These are phyloP conservation scores for Mercenaria mercenaria DNA, from an alignment of 1,140 invertebrate genomes.

Conservation along the genomic window DNA sequence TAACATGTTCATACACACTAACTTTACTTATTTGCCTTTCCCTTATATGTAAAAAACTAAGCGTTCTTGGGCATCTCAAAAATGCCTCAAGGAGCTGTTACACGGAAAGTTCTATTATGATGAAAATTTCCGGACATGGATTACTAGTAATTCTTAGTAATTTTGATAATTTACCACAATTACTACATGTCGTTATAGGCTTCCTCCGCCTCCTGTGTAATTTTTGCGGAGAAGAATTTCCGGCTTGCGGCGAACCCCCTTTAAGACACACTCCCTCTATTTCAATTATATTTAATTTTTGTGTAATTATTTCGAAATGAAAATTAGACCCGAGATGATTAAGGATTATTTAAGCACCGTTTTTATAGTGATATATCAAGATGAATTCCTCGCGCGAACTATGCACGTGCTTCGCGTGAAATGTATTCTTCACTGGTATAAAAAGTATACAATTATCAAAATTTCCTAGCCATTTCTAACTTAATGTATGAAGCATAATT, in stretches of 20 bases:
- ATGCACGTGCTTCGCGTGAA: background rate
- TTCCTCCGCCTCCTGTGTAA: background rate
- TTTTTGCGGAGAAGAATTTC: constrained; percentile 44
- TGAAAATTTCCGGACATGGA: background rate
- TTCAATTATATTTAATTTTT: constrained; percentile 39
- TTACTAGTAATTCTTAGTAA: constrained; percentile 11
- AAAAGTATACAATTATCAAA: too few relatives aligned
- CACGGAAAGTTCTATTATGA: background rate
- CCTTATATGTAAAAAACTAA: too few relatives aligned
- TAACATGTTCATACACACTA: too few relatives aligned
- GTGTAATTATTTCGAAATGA: constrained; percentile 41
- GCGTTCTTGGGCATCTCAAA: too few relatives aligned
- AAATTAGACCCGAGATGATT: constrained; percentile 48
- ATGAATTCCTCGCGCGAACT: background rate
- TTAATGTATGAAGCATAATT: too few relatives aligned
- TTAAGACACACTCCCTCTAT: background rate
- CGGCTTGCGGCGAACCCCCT: background rate
- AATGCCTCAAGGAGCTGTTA: background rate
- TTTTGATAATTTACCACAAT: constrained; percentile 21
- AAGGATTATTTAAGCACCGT: constrained; percentile 12
- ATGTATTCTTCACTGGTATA: too few relatives aligned
- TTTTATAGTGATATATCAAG: constrained; percentile 8
- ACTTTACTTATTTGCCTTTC: too few relatives aligned
- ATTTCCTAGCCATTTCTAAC: too few relatives aligned
- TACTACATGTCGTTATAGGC: background rate